These are phyloP conservation scores for Cephalopterus ornatus DNA, from an alignment of 2,113 vertebrate genomes.

Conservation along the genomic window DNA sequence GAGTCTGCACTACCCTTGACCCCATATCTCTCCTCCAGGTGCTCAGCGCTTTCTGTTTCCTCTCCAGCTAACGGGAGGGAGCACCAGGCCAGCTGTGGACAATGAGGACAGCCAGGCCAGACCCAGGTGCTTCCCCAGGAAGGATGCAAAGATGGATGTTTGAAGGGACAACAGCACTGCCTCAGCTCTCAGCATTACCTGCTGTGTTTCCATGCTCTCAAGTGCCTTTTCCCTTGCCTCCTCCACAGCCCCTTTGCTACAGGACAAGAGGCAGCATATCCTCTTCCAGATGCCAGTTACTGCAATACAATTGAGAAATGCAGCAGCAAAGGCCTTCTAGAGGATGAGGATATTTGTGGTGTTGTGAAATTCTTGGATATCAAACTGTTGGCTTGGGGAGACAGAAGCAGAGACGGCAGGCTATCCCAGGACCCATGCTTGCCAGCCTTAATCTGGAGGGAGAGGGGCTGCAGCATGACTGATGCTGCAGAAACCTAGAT, in stretches of 20 bases:
- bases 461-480: not conserved
- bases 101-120: not conserved
- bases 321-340: not conserved
- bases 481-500: not conserved
- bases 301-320: not conserved
- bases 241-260: not conserved
- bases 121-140: not conserved
- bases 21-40: not conserved
- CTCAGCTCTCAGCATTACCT: not conserved
- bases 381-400: not conserved
- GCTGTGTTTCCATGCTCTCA: not conserved
- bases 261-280: not conserved
- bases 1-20: accelerated
- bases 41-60: not conserved
- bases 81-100: not conserved
- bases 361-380: not conserved
- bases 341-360: not conserved
- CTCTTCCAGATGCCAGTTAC: not conserved
- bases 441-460: not conserved
- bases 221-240: not conserved
- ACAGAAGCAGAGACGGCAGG: not conserved
- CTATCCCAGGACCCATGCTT: not conserved
- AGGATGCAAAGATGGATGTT: not conserved
- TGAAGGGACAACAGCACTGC: not conserved
- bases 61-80: not conserved